Conservation (phyloP, 2,113 vertebrate species). For the Engystomops pustulosus region DNA sequence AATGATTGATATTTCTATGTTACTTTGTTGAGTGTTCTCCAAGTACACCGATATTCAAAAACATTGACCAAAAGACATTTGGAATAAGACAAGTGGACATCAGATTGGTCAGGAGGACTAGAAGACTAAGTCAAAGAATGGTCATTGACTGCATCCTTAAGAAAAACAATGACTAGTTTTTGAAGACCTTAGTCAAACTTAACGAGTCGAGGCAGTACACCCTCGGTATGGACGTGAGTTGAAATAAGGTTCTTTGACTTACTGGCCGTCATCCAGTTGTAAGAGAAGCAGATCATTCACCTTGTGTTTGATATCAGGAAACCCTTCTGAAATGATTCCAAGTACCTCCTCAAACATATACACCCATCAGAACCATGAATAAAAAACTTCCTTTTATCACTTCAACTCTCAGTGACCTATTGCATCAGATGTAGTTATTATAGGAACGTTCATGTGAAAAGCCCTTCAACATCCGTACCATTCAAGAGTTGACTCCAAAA, state of each 20-base stretch:
- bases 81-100: not conserved
- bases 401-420: conserved; percentile 1
- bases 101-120: not conserved
- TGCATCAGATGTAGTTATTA: not conserved
- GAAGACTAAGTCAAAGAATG: not conserved
- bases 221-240: not conserved
- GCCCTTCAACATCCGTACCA: no score
- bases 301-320: not conserved
- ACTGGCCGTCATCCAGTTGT: not conserved
- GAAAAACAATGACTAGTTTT: not conserved
- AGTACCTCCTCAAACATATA: not conserved
- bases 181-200: not conserved
- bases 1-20: not conserved
- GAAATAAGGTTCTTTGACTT: not conserved
- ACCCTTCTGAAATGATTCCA: not conserved
- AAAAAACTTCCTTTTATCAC: not conserved
- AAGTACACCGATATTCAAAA: not conserved
- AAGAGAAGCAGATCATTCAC: not conserved
- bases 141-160: not conserved
- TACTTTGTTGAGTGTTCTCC: not conserved
- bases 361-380: not conserved
- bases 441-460: no score
- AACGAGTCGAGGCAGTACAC: no score
- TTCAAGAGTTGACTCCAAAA: no score
- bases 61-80: not conserved